These are phyloP conservation scores for Rotaria socialis DNA, from an alignment of 2,888 invertebrate species.

Conservation along the genomic window DNA sequence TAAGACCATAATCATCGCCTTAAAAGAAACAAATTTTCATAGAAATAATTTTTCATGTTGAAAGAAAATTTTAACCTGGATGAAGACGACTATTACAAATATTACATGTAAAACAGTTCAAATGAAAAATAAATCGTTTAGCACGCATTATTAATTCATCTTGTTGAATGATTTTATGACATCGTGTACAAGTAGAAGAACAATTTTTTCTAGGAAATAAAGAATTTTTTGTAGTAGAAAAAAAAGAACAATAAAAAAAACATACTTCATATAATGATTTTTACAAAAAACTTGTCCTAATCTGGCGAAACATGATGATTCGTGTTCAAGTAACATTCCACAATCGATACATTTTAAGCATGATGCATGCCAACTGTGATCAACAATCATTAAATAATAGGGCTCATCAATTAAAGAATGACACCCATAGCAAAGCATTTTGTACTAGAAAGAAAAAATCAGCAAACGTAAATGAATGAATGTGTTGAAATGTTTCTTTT, in stretches of 20 bases:
- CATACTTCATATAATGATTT: conserved; percentile 86
- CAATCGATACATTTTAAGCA: conserved; percentile 46
- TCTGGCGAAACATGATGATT: conserved; percentile 83
- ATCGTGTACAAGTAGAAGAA: conserved; percentile 74
- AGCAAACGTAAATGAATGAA: too few species aligned
- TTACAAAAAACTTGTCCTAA: conserved; percentile 92
- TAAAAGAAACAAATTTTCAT: too few species aligned
- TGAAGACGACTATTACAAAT: conserved; percentile 76
- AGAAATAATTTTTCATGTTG: too few species aligned
- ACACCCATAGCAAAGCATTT: conserved; percentile 40
- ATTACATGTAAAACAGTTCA: conserved; percentile 81
- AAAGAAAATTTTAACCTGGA: conserved; percentile 62
- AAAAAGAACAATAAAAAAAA: not conserved
- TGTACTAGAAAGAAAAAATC: not conserved
- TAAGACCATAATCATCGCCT: conserved; percentile 81
- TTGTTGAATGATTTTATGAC: conserved; percentile 76
- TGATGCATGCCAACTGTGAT: conserved; percentile 43
- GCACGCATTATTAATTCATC: conserved; percentile 86
- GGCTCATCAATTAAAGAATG: conserved; percentile 38
- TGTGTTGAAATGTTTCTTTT: too few species aligned
- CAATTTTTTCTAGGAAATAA: conserved; percentile 68
- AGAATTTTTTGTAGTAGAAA: not conserved
- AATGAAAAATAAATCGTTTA: conserved; percentile 78
- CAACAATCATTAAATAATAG: conserved; percentile 41
- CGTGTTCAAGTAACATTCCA: conserved; percentile 78